A percentile compares a stretch with the other conserved stretches of the same genome.
phyloP scores from a whole-genome alignment of 2,888 invertebrate species.

The Aethes cnicana region DNA sequence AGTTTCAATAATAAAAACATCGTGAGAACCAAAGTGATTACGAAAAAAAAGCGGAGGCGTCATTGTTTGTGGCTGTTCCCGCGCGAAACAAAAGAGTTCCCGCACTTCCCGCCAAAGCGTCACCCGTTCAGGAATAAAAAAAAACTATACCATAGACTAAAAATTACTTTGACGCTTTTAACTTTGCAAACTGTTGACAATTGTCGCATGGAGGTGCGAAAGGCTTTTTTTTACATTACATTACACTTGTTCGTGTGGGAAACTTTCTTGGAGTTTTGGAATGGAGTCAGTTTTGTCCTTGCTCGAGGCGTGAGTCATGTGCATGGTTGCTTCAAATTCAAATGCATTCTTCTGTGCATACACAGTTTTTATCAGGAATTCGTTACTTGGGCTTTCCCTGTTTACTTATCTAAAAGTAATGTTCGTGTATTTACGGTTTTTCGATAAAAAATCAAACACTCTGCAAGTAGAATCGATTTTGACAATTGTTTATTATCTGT shows the following conservation, averaged over 20 bases:
- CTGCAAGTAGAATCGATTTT: too few species aligned
- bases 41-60: constrained; percentile 28
- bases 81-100: constrained; percentile 26
- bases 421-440: not conserved
- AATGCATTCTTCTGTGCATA: too few species aligned
- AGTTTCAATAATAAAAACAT: constrained; percentile 6
- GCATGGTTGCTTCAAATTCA: constrained; percentile 8
- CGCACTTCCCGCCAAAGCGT: constrained; percentile 20
- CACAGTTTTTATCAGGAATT: constrained; percentile 8
- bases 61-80: constrained; percentile 19
- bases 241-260: constrained; percentile 11
- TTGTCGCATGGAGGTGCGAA: constrained; percentile 28
- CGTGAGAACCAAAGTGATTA: constrained; percentile 28
- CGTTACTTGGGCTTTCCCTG: constrained; percentile 8
- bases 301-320: constrained; percentile 18
- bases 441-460: too few species aligned
- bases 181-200: constrained; percentile 23
- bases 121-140: constrained; percentile 18
- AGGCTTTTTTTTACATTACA: not conserved
- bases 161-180: constrained; percentile 1
- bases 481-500: too few species aligned
- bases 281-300: constrained; percentile 3
- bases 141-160: constrained; percentile 17
- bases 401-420: not conserved
- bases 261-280: constrained; percentile 12